Evolutionary conservation across 2,113 vertebrate genomes (phyloP).

Genomic region (Chaetura pelagica): DNA sequence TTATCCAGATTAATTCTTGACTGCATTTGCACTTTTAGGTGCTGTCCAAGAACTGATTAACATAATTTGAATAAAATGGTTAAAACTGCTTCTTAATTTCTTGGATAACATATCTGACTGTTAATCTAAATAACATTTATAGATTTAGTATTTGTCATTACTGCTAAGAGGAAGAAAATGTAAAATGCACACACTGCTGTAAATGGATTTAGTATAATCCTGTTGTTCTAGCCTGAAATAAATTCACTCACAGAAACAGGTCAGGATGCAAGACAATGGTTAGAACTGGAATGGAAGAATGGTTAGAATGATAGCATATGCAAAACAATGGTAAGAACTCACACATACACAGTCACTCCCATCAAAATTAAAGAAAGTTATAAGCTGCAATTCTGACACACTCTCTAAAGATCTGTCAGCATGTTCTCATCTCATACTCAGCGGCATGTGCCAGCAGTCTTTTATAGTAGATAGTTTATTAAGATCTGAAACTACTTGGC

Average conservation of each 20-base stretch:
- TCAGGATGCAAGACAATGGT: not conserved
- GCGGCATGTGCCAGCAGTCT: not conserved
- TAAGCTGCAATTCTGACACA: not conserved
- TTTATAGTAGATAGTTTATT: not conserved
- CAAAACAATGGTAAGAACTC: not conserved
- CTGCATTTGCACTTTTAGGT: not conserved
- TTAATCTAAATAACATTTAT: not conserved
- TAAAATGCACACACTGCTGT: not conserved
- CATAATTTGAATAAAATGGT: not conserved
- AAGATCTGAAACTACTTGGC: not conserved
- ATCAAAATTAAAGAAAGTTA: not conserved
- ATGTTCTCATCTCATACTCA: not conserved
- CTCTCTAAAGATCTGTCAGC: not conserved
- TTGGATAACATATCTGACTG: not conserved
- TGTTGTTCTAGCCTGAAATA: not conserved
- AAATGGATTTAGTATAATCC: slow-evolving; percentile 29
- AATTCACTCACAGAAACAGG: not conserved
- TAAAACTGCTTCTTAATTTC: not conserved
- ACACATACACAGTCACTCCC: not conserved
- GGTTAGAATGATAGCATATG: not conserved
- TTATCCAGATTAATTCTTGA: not conserved
- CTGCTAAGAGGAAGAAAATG: not conserved
- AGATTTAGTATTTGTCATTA: not conserved
- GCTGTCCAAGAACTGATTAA: not conserved
- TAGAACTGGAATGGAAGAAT: not conserved